These are phyloP conservation scores for Alosa alosa DNA, from an alignment of 2,113 vertebrate genomes.

Conservation along the genomic window DNA sequence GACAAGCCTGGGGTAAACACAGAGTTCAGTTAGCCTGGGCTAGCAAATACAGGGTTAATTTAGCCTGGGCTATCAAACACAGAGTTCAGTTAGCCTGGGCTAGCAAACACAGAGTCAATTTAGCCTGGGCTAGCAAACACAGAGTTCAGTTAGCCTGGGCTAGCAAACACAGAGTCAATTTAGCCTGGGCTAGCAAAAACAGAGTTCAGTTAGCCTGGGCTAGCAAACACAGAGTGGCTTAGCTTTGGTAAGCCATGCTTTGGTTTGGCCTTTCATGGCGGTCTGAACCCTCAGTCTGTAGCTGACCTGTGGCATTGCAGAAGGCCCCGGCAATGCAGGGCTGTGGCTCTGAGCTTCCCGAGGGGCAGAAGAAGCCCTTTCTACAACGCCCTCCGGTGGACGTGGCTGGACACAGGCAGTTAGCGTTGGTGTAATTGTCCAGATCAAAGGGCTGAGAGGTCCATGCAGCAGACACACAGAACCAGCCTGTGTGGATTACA, in stretches of 20 bases:
- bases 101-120: too few species aligned
- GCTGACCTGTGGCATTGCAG: conserved; percentile 81
- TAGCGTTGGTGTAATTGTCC: conserved; percentile 90
- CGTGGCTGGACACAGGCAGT: conserved; percentile 90
- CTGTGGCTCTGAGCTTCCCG: conserved; percentile 80
- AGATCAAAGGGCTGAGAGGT: conserved; percentile 87
- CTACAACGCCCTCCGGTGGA: conserved; percentile 86
- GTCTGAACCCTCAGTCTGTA: too few species aligned
- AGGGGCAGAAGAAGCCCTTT: conserved; percentile 82
- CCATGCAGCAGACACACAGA: conserved; percentile 90
- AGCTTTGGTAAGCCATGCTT: too few species aligned
- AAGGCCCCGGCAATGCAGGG: conserved; percentile 79
- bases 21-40: background rate
- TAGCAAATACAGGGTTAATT: too few species aligned
- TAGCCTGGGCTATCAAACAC: background rate
- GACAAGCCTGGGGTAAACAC: conserved; percentile 72
- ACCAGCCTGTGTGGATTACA: conserved; percentile 79
- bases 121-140: too few species aligned
- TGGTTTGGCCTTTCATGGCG: too few species aligned
- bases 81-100: too few species aligned
- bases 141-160: too few species aligned
- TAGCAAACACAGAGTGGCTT: too few species aligned
- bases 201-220: too few species aligned
- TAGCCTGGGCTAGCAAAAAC: too few species aligned
- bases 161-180: too few species aligned